phyloP scores from a whole-genome alignment of 1,140 invertebrate species.

The Dendrolimus punctatus region DNA sequence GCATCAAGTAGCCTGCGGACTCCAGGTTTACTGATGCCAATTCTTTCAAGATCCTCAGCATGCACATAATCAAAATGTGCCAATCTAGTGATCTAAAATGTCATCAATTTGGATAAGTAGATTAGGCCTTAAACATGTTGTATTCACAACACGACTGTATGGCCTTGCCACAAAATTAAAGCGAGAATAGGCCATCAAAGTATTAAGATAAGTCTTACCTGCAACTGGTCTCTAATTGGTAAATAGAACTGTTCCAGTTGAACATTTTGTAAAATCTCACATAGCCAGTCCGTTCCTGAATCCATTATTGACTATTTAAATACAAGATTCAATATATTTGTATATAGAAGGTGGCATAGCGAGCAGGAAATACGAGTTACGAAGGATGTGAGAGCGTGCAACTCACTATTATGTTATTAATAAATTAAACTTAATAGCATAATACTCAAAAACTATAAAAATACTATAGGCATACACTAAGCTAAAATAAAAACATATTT shows the following conservation, averaged over 20 bases:
- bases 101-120: constrained; percentile 7
- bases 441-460: not conserved
- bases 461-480: too few species aligned
- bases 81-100: constrained; percentile 82
- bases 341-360: constrained; percentile 39
- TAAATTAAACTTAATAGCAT: not conserved
- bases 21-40: constrained; percentile 94
- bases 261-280: constrained; percentile 89
- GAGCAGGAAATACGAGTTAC: constrained; percentile 40
- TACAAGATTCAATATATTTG: constrained; percentile 9
- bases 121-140: not conserved
- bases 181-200: not conserved
- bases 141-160: too few species aligned
- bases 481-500: too few species aligned
- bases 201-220: constrained; percentile 60
- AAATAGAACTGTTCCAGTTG: constrained; percentile 94
- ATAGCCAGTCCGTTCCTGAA: constrained; percentile 84
- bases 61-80: constrained; percentile 97
- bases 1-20: constrained; percentile 91
- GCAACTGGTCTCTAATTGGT: constrained; percentile 92
- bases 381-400: constrained; percentile 12
- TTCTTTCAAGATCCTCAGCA: constrained; percentile 93
- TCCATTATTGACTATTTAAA: constrained; percentile 50
- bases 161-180: too few species aligned
- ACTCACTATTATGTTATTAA: not conserved